Conservation (phyloP, 2,113 vertebrate species). For the Amphiprion percula region DNA sequence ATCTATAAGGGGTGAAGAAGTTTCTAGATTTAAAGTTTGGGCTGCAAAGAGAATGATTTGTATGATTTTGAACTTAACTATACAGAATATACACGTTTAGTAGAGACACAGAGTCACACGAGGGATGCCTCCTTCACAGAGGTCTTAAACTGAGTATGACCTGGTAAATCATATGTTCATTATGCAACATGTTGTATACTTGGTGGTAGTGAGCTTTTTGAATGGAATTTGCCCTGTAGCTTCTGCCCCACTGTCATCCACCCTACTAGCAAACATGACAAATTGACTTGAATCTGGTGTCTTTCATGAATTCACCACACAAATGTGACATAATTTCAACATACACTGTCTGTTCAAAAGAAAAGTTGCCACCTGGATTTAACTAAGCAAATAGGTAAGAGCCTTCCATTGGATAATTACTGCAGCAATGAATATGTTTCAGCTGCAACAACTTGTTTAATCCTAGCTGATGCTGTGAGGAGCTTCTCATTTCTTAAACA, state of each 20-base stretch:
- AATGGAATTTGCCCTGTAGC: conserved; percentile 64
- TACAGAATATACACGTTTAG: no score
- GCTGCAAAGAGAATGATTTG: not conserved
- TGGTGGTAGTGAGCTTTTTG: conserved; percentile 2
- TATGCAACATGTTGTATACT: conserved; percentile 44
- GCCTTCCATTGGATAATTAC: no score
- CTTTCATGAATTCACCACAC: not conserved
- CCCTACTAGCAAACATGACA: not conserved
- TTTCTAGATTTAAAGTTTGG: not conserved
- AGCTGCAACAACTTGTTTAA: no score
- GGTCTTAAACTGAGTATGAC: not conserved
- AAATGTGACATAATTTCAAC: not conserved
- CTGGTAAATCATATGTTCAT: conserved; percentile 31
- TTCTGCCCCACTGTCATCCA: not conserved
- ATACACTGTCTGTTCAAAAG: not conserved
- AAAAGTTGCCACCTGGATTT: no score
- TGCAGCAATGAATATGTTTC: no score
- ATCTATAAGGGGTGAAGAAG: no score
- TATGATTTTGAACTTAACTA: no score
- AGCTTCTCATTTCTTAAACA: no score
- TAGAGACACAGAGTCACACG: not conserved
- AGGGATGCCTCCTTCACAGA: not conserved
- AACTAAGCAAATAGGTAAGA: no score
- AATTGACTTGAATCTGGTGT: not conserved
- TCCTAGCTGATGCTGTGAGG: no score